Evolutionary conservation across 2,797 vertebrate genomes (phyloP), one percentile per base, ranked within the genome.

Genomic region (Limosa lapponica): DNA sequence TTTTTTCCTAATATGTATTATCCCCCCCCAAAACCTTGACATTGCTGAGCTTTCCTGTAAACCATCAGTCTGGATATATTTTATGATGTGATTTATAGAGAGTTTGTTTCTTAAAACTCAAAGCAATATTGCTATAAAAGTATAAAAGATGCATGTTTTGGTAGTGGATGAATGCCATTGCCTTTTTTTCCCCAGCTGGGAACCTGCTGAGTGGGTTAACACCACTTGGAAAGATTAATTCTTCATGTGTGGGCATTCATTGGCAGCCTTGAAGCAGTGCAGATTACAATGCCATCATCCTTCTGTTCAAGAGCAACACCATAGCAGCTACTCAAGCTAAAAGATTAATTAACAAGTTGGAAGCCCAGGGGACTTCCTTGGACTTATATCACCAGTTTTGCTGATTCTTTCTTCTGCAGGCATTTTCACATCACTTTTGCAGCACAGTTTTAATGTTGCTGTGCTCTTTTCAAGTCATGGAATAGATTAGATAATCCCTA

Each of bases 81-180:
- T 97, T 95, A 97, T 95, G 85, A 95, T 62, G 91, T 95, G 96
- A 94, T 97, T 96, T 96, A 96, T 84, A 65, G 91, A 89, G 64
- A 83, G 87, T 93, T 97, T 84, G 84, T 86, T 95, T 83, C 96
- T 88, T 44, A 66, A 90, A 77, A 83, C 94, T 91, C 85, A 66
- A 90, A 95, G 70, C 72, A 93, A 88, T 91, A 87, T 83, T 34
- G 43, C 87, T 88, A 69, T 94, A 87, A 94, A 96, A 94, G 61
- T 25, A 81, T 82, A 83, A 93, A 84, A 90, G 91, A 93, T 84
- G 87, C 8, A 0, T 88, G 41, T 88, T 94, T 95, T 84, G 72
- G 80, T 90, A 44, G 34, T 83, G 91, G 70, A 81, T 91, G 85
- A 61, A 75, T 92, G 73, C 72, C 58, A 41, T 81, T 75, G 44